Evolutionary conservation across 2,113 vertebrate species (phyloP).

Genomic region (Salvelinus sp.): DNA sequence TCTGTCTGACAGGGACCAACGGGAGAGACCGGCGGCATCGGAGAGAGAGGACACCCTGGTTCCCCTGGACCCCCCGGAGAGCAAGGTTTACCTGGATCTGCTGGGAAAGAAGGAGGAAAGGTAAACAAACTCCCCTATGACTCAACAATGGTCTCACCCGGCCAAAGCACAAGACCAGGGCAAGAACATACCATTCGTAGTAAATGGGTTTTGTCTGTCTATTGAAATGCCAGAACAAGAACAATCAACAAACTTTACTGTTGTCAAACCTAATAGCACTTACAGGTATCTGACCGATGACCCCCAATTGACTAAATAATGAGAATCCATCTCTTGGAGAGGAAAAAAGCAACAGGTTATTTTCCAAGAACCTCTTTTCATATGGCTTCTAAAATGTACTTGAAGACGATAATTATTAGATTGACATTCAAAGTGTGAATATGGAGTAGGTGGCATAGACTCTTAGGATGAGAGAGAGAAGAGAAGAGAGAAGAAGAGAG

Average conservation of each 20-base stretch:
- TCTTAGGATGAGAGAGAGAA: too few species aligned
- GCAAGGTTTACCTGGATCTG: conserved; percentile 93
- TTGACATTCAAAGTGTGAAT: too few species aligned
- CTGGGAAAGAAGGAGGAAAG: conserved; percentile 98
- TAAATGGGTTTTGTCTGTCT: background rate
- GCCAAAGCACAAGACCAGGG: too few species aligned
- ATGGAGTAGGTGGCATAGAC: too few species aligned
- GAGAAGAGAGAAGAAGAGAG: too few species aligned
- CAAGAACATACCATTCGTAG: background rate
- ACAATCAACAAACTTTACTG: background rate
- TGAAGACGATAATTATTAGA: too few species aligned
- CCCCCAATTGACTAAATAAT: too few species aligned
- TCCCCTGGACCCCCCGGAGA: conserved; percentile 95
- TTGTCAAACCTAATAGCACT: background rate
- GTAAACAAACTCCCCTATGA: conserved; percentile 60
- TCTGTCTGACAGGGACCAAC: conserved; percentile 84
- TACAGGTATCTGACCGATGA: too few species aligned
- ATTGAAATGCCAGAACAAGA: background rate
- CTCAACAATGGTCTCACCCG: background rate
- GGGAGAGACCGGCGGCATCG: conserved; percentile 91
- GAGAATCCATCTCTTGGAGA: too few species aligned
- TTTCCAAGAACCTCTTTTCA: too few species aligned
- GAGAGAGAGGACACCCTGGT: conserved; percentile 95
- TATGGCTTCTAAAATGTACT: too few species aligned
- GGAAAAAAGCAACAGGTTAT: too few species aligned